A percentile compares a stretch with the other conserved stretches of the same genome.
phyloP scores from a whole-genome alignment of 64 coral and sea anemone species.

The Montipora capricornis region DNA sequence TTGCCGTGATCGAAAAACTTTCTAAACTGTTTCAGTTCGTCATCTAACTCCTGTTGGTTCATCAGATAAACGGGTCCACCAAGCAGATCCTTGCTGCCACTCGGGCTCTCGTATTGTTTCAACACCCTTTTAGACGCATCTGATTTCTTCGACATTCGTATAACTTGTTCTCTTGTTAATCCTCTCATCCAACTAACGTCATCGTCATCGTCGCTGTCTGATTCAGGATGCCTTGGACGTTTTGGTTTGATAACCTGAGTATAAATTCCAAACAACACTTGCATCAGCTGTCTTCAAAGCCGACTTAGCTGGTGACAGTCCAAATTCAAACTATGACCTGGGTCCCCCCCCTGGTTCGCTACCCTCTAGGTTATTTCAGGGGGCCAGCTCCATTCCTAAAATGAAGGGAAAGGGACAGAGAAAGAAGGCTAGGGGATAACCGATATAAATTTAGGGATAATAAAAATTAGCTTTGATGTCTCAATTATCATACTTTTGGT shows the following conservation, averaged over 20 bases:
- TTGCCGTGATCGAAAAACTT: slow-evolving; percentile 81
- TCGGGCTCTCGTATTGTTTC: slow-evolving; percentile 72
- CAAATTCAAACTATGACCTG: no score
- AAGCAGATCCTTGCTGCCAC: slow-evolving; percentile 71
- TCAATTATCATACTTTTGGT: no score
- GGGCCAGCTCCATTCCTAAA: no score
- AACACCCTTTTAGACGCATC: slow-evolving; percentile 79
- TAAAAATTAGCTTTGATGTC: no score
- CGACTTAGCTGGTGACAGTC: no score
- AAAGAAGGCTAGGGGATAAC: no score
- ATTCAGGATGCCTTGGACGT: slow-evolving; percentile 46
- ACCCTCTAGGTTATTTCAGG: no score
- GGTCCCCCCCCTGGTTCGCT: no score
- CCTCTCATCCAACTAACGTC: slow-evolving; percentile 46
- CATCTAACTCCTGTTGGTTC: slow-evolving; percentile 87
- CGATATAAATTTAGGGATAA: no score
- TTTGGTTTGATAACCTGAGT: slow-evolving; percentile 23
- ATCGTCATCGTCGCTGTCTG: slow-evolving; percentile 40
- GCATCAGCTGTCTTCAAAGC: neutral
- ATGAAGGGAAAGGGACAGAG: no score
- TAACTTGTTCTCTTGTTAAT: slow-evolving; percentile 86
- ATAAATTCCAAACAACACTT: neutral
- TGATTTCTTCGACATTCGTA: slow-evolving; percentile 95
- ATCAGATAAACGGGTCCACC: slow-evolving; percentile 64
- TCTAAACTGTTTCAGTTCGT: slow-evolving; percentile 86